phyloP scores from a whole-genome alignment of 2,797 vertebrate species.

The Merluccius polli region DNA sequence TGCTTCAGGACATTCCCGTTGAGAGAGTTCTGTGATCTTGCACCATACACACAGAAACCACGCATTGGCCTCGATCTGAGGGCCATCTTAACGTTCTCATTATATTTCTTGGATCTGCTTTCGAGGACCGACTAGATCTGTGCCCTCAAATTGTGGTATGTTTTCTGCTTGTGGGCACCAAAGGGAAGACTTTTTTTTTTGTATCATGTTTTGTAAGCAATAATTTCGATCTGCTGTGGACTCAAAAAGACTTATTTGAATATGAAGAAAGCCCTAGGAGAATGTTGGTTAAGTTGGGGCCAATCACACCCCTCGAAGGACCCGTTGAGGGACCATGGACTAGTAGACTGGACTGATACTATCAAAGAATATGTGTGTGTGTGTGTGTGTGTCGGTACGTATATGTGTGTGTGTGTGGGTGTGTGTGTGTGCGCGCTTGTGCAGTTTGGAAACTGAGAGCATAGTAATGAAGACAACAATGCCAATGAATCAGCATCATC shows the following conservation, averaged over 20 bases:
- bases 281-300: slow-evolving; percentile 56
- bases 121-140: slow-evolving; percentile 59
- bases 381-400: slow-evolving; percentile 38
- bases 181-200: slow-evolving; percentile 61
- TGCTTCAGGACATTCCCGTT: slow-evolving; percentile 71
- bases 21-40: slow-evolving; percentile 70
- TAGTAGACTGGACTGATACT: slow-evolving; percentile 71
- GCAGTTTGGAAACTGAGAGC: slow-evolving; percentile 52
- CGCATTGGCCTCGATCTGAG: slow-evolving; percentile 64
- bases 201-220: slow-evolving; percentile 54
- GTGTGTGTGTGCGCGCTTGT: slow-evolving; percentile 20
- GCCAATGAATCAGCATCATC: slow-evolving; percentile 16
- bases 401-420: slow-evolving; percentile 27
- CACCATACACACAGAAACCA: slow-evolving; percentile 71
- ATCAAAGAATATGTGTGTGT: slow-evolving; percentile 55
- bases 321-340: slow-evolving; percentile 68
- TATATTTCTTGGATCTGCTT: slow-evolving; percentile 51
- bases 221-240: slow-evolving; percentile 84
- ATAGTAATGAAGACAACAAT: slow-evolving; percentile 43
- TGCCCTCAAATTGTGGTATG: slow-evolving; percentile 54
- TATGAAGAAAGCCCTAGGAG: slow-evolving; percentile 67
- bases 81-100: slow-evolving; percentile 50
- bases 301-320: slow-evolving; percentile 58
- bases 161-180: slow-evolving; percentile 36
- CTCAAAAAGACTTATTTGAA: slow-evolving; percentile 66